Conservation (phyloP, 2,113 vertebrate genomes). For the Cebus imitator region DNA sequence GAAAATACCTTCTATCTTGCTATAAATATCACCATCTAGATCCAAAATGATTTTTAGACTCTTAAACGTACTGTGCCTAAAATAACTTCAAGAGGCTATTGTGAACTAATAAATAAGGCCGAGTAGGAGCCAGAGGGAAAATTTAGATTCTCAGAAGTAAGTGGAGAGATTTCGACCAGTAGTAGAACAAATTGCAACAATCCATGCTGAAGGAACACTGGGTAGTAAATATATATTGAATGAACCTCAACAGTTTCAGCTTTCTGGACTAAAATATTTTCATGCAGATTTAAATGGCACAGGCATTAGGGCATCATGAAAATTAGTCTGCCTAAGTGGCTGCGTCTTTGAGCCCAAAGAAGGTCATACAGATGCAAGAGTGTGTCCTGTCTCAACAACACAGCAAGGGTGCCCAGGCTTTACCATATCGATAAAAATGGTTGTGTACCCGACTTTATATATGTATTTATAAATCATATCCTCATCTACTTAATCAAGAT, state of each 20-base stretch:
- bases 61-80: background rate
- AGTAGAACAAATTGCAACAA: constrained; percentile 56
- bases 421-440: background rate
- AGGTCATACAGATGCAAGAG: background rate
- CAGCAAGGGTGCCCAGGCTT: background rate
- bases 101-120: constrained; percentile 40
- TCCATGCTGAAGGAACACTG: constrained; percentile 29
- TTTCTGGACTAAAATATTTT: constrained; percentile 19
- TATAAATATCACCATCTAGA: constrained; percentile 30
- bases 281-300: constrained; percentile 50
- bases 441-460: background rate
- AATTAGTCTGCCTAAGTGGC: constrained; percentile 60
- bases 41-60: constrained; percentile 10
- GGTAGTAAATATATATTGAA: constrained; percentile 37
- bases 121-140: constrained; percentile 27
- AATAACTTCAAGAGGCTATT: constrained; percentile 32
- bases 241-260: background rate
- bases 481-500: background rate
- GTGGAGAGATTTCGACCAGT: constrained; percentile 16
- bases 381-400: background rate
- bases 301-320: constrained; percentile 44
- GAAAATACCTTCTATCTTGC: background rate
- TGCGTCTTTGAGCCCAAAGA: constrained; percentile 51
- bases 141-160: constrained; percentile 57
- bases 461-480: background rate